phyloP scores from a whole-genome alignment of 2,888 invertebrate genomes.

The Drosophila paracracens region DNA sequence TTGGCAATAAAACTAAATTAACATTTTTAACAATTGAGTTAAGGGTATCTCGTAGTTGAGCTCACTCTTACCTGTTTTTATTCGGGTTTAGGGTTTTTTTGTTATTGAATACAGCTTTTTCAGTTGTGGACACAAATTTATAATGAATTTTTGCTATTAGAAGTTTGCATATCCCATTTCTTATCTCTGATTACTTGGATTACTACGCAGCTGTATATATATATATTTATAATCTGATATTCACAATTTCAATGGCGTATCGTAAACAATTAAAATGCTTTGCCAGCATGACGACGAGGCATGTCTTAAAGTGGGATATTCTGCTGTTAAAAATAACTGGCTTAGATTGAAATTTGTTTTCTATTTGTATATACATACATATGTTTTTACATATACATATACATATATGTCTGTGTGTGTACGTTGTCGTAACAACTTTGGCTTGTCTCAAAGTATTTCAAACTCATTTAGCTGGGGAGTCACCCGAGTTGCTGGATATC shows the following conservation, averaged over 20 bases:
- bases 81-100: neutral
- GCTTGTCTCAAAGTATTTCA: constrained; percentile 69
- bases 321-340: constrained; percentile 33
- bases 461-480: constrained; percentile 65
- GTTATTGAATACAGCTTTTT: neutral
- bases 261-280: constrained; percentile 60
- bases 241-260: constrained; percentile 8
- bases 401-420: constrained; percentile 7
- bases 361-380: constrained; percentile 34
- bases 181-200: neutral
- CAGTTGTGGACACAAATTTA: neutral
- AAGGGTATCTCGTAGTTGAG: neutral
- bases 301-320: constrained; percentile 20
- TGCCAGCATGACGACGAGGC: constrained; percentile 42
- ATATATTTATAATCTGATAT: neutral
- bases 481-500: constrained; percentile 19
- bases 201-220: neutral
- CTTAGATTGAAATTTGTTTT: constrained; percentile 35
- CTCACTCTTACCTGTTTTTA: neutral
- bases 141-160: neutral
- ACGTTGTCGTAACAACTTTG: constrained; percentile 58
- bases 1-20: neutral
- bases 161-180: neutral
- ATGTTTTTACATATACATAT: neutral
- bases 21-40: neutral